phyloP scores from a whole-genome alignment of 2,888 invertebrate species.

The Tipula confusa region DNA sequence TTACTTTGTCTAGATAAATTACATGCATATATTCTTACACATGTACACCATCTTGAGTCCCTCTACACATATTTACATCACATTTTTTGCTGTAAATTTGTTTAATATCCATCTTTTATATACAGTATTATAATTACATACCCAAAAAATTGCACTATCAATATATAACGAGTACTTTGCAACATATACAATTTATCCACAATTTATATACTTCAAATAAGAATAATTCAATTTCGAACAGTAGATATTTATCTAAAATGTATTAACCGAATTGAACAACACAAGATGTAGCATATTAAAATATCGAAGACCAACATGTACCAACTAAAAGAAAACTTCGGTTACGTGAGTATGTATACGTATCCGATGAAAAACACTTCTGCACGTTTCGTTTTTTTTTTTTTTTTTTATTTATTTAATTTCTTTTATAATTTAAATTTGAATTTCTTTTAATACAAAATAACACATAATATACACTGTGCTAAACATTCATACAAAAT shows the following conservation, averaged over 20 bases:
- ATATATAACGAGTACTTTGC: no score
- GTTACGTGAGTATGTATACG: background rate
- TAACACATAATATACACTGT: background rate
- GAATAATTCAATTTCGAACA: no score
- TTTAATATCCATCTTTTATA: no score
- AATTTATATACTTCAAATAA: no score
- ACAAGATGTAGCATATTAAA: background rate
- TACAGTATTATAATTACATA: no score
- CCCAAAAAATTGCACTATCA: no score
- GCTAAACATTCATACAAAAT: background rate
- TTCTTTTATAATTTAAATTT: constrained; percentile 12
- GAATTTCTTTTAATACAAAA: background rate
- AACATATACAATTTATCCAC: no score
- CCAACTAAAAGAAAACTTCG: background rate
- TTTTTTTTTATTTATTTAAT: constrained; percentile 15
- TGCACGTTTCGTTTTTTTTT: background rate
- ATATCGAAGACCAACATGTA: background rate
- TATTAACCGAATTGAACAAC: background rate
- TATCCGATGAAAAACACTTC: background rate
- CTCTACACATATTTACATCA: no score
- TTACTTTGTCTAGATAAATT: no score
- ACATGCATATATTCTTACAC: no score
- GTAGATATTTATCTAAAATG: background rate
- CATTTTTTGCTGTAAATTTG: no score
- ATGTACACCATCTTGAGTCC: no score